phyloP scores from a whole-genome alignment of 2,113 vertebrate species.

The Hippocampus barbouri region DNA sequence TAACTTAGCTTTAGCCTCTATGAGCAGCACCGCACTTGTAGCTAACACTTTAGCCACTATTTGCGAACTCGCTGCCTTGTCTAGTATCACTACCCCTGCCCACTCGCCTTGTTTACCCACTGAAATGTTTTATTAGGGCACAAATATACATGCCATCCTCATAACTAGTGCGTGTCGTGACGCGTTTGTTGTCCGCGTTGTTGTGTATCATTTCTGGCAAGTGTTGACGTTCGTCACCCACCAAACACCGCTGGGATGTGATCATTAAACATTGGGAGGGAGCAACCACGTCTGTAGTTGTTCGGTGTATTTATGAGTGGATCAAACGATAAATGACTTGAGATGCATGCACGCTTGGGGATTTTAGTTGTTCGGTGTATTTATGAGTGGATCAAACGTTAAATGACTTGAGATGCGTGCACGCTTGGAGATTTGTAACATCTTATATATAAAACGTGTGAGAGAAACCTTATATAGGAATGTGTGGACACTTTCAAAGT shows the following conservation, averaged over 20 bases:
- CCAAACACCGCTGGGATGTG: too few species aligned
- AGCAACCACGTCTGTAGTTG: not conserved
- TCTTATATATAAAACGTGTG: not conserved
- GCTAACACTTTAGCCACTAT: conserved; percentile 38
- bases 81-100: conserved; percentile 4
- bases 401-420: too few species aligned
- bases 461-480: not conserved
- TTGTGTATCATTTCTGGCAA: conserved; percentile 22
- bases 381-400: not conserved
- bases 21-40: conserved; percentile 35
- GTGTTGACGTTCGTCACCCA: conserved; percentile 50
- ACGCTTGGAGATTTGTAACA: not conserved
- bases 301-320: too few species aligned
- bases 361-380: not conserved
- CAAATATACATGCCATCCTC: not conserved
- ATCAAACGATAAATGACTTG: not conserved
- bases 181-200: conserved; percentile 19
- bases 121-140: not conserved
- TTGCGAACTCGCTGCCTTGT: conserved; percentile 23
- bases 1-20: conserved; percentile 49
- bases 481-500: too few species aligned
- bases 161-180: conserved; percentile 23
- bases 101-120: not conserved
- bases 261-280: not conserved
- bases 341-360: not conserved